Evolutionary conservation across 2,888 invertebrate genomes (phyloP).

Genomic region (Hemistola chrysoprasaria): DNA sequence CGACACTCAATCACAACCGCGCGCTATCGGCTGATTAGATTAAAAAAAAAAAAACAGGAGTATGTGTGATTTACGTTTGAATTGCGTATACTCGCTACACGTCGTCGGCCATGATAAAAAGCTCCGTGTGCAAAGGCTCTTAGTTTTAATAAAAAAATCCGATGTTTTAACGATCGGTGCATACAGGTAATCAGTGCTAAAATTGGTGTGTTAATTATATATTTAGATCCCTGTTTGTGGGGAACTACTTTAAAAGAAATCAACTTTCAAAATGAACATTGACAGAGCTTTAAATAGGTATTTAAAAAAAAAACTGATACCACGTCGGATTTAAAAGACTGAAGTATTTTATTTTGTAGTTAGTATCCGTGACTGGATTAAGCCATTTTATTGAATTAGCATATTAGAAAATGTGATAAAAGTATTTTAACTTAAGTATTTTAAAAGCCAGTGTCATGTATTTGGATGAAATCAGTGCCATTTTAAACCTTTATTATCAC

Average conservation of each 20-base stretch:
- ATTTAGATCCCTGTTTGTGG: constrained; percentile 27
- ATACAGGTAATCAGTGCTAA: constrained; percentile 35
- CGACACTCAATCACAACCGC: no score
- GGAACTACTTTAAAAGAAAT: constrained; percentile 11
- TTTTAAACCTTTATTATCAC: constrained; percentile 58
- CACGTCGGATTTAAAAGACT: constrained; percentile 73
- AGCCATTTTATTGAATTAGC: constrained; percentile 59
- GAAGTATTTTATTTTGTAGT: constrained; percentile 64
- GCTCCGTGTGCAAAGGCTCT: no score
- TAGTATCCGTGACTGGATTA: constrained; percentile 61
- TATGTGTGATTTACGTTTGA: no score
- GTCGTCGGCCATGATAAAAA: no score
- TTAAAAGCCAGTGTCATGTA: constrained; percentile 53
- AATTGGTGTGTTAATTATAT: constrained; percentile 16
- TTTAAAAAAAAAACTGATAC: constrained; percentile 38
- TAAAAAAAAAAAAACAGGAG: no score
- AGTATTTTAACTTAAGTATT: constrained; percentile 60
- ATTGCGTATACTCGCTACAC: no score
- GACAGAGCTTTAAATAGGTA: constrained; percentile 23
- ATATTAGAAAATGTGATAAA: constrained; percentile 70
- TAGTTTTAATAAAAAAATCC: constrained; percentile 56
- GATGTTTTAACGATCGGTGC: constrained; percentile 57
- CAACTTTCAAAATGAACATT: constrained; percentile 2
- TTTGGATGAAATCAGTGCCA: constrained; percentile 59
- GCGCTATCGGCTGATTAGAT: no score